phyloP scores from a whole-genome alignment of 1,140 invertebrate genomes.

The Drosophila miranda region DNA sequence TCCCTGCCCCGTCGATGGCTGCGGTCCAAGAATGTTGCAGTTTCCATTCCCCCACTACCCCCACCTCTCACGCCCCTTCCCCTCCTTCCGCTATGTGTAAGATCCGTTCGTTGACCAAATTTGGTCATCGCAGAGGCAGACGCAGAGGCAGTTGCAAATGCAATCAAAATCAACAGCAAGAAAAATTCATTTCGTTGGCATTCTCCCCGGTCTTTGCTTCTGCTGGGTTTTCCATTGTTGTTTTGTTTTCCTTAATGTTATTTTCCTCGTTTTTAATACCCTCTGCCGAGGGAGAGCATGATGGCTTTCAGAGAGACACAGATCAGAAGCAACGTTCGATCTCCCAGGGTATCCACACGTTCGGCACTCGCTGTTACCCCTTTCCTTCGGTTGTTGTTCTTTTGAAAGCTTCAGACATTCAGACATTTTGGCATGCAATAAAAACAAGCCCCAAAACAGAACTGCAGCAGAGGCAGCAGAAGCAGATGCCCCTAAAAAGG shows the following conservation, averaged over 20 bases:
- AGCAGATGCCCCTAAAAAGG: neutral
- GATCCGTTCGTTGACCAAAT: constrained; percentile 65
- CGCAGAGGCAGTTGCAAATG: constrained; percentile 24
- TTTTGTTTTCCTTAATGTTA: constrained; percentile 12
- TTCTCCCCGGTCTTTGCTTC: constrained; percentile 18
- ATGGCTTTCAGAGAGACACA: too few species aligned
- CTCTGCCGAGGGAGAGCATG: too few species aligned
- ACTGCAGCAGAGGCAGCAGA: constrained; percentile 20
- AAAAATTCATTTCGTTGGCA: constrained; percentile 57
- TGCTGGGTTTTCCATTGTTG: constrained; percentile 18
- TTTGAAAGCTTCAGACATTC: constrained; percentile 64
- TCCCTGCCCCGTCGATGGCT: constrained; percentile 2
- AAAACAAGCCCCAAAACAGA: constrained; percentile 55
- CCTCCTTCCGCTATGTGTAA: neutral
- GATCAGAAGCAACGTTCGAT: too few species aligned
- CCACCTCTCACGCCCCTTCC: neutral
- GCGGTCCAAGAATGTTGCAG: too few species aligned
- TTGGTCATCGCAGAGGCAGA: constrained; percentile 55
- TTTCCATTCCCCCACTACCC: too few species aligned
- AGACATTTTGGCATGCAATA: constrained; percentile 70
- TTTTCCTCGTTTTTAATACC: constrained; percentile 13
- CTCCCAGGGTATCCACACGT: too few species aligned
- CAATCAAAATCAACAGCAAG: constrained; percentile 69
- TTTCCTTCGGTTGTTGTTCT: constrained; percentile 37
- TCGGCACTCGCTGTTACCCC: too few species aligned